Evolutionary conservation across 2,797 vertebrate genomes (phyloP), one percentile per base, ranked within the genome.

Genomic region (Morus bassanus): DNA sequence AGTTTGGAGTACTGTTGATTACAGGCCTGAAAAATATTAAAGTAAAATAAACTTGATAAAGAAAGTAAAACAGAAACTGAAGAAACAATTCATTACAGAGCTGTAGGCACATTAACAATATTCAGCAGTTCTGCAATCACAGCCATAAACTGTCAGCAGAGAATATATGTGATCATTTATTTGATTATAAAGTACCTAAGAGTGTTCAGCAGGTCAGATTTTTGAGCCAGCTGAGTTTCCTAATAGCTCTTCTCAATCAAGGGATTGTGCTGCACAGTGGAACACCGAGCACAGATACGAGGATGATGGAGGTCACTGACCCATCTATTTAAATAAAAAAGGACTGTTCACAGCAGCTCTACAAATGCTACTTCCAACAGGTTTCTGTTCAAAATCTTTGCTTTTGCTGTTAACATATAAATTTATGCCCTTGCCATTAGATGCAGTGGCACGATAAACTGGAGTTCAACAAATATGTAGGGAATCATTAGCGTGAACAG

Each of bases 241-340:
- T 95, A 95, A 97, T 95, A 95, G 94, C 96, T 95, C 95, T 96
- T 97, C 97, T 97, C 95, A 97, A 96, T 97, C 96, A 97, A 95
- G 72, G 56, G 83, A 89, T 73, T 92, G 92, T 93, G 85, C 95
- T 72, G 83, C 89, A 70, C 91, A 89, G 83, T 78, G 91, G 94
- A 96, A 88, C 89, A 76, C 76, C 37, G 75, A 80, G 81, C 88
- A 89, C 75, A 95, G 91, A 75, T 60, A 86, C 2, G 1, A 54
- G 87, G 69, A 96, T 88, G 94, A 95, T 76, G 75, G 96, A 96
- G 94, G 89, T 96, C 92, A 95, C 68, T 78, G 91, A 92, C 92
- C 81, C 74, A 68, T 35, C 93, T 92, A 92, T 93, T 93, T 94
- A 85, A 96, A 96, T 85, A 73, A 72, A 78, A 96, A 90, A 78